Conservation (phyloP, 2,888 invertebrate genomes). For the Neoscelio sp. region DNA sequence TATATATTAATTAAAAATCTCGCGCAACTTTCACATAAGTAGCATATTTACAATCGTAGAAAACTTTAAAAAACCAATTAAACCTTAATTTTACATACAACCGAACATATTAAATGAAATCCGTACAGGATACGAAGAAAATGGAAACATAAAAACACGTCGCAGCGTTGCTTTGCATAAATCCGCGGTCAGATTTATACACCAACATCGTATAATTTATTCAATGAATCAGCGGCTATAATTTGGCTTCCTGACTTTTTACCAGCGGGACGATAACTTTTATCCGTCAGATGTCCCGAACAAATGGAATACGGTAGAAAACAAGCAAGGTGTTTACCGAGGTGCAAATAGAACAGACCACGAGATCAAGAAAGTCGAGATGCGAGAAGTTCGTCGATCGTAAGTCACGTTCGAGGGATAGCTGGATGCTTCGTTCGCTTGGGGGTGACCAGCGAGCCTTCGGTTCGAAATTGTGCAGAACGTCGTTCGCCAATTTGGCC, state of each 20-base stretch:
- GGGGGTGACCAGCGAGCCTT: constrained; percentile 39
- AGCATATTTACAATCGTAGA: too few relatives aligned
- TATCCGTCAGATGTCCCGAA: constrained; percentile 26
- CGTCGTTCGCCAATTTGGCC: constrained; percentile 40
- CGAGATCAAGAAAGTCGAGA: constrained; percentile 63
- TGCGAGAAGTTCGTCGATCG: constrained; percentile 55
- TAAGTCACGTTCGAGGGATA: constrained; percentile 51
- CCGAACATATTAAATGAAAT: too few relatives aligned
- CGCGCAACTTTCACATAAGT: too few relatives aligned
- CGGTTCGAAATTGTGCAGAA: constrained; percentile 47
- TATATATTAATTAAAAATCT: too few relatives aligned
- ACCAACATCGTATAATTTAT: background rate
- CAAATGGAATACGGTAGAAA: constrained; percentile 21
- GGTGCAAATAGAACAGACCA: background rate
- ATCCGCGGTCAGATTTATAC: background rate
- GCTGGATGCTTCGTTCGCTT: constrained; percentile 25
- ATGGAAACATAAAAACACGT: too few relatives aligned
- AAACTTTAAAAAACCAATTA: too few relatives aligned
- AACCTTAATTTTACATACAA: too few relatives aligned
- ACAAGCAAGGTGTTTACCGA: constrained; percentile 20
- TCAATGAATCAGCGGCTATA: background rate
- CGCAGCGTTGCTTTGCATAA: background rate
- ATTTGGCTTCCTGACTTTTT: too few relatives aligned
- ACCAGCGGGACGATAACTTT: constrained; percentile 27
- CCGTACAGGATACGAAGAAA: too few relatives aligned